Evolutionary conservation across 2,888 invertebrate genomes (phyloP), one percentile per base, ranked within the genome.

Genomic region (Octodonta nipae): DNA sequence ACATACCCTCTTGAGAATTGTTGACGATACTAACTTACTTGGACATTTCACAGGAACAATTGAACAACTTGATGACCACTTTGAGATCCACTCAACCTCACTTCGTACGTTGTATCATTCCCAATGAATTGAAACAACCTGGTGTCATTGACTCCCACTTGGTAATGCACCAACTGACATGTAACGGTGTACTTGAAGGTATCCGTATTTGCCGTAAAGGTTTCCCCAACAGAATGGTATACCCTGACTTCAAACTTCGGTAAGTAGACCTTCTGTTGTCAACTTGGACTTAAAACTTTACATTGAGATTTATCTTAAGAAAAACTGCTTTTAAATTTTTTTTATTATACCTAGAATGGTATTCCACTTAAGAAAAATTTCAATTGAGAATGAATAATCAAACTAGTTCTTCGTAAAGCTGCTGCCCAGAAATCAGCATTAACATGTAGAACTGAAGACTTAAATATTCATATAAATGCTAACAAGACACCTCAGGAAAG

Each of bases 171-270:
- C 98, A 98, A 77, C 78, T 98, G 64, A 95, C 95, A 55, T 98
- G 98, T 83, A 98, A 98, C 82, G 98, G 98, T 88, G 98, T 98
- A 72, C 85, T 98, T 76, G 98, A 98, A 82, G 98, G 98, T 73
- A 98, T 98, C 77, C 92, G 98, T 88, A 98, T 98, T 75, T 98
- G 98, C 71, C 86, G 96, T 72, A 89, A 89, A 78, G 98, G 98
- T 65, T 98, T 98, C 87, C 98, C 98, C 76, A 98, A 96, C 86
- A 86, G 98, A 70, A 92, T 96, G 89, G 79, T 91, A 55, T 96
- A 96, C 73, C 88, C 93, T 51, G 98, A 98, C 71, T 98, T 98
- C 84, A 95, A 95, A 67, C 86, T 93, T 68, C 89, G 98, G 92
- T 96, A 78, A 80, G 83, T 52, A 32, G 11, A 6, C 7, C 8